These are phyloP conservation scores for Germaria angustata DNA, from an alignment of 2,888 invertebrate genomes.

Conservation along the genomic window DNA sequence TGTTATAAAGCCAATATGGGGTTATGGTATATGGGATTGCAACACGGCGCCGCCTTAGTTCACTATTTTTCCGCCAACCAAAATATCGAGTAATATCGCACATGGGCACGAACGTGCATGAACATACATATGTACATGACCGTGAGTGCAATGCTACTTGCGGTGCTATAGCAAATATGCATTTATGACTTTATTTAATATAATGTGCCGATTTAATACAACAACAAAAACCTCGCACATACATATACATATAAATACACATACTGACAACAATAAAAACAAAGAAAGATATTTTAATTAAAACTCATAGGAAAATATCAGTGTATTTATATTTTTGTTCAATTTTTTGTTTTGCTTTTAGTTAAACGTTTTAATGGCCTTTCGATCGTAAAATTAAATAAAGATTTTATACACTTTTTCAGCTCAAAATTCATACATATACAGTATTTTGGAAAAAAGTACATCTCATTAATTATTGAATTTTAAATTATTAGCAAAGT, in stretches of 20 bases:
- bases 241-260: background rate
- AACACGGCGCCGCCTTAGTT: too few species aligned
- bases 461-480: slow-evolving; percentile 9
- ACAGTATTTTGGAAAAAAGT: background rate
- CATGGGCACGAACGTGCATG: too few species aligned
- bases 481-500: slow-evolving; percentile 1
- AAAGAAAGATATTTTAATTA: slow-evolving; percentile 23
- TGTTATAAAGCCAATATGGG: too few species aligned
- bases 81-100: too few species aligned
- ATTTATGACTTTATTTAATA: background rate
- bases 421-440: slow-evolving; percentile 6
- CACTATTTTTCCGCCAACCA: too few species aligned
- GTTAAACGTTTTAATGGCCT: slow-evolving; percentile 21
- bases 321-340: background rate
- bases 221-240: background rate
- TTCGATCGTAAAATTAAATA: slow-evolving; percentile 33
- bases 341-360: background rate
- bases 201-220: background rate
- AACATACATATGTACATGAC: too few species aligned
- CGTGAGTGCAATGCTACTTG: too few species aligned
- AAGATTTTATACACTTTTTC: background rate
- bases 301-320: slow-evolving; percentile 21
- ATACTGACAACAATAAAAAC: background rate
- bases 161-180: background rate
- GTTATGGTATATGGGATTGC: too few species aligned